Percentiles rank a stretch among this genome's conserved stretches.
Conservation (phyloP, 2,888 invertebrate species). For the Eulithis prunata region DNA sequence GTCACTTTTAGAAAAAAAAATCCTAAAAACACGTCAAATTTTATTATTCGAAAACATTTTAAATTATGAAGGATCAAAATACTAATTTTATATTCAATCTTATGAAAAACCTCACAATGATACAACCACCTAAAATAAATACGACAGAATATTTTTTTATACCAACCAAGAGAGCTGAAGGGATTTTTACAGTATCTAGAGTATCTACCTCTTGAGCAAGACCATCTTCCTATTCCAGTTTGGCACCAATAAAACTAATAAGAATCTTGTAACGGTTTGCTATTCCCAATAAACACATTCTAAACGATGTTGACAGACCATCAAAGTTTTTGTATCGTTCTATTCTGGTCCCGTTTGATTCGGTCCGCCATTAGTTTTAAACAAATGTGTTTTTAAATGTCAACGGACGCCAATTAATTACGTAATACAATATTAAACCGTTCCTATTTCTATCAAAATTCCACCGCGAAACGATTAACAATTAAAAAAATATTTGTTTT, state of each 20-base stretch:
- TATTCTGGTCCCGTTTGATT: constrained; percentile 31
- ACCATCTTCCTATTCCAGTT: constrained; percentile 1
- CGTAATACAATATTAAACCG: constrained; percentile 36
- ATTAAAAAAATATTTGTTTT: constrained; percentile 51
- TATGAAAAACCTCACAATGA: no score
- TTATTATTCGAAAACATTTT: no score
- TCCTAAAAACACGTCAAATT: no score
- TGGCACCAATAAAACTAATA: constrained; percentile 15
- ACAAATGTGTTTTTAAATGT: constrained; percentile 41
- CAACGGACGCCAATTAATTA: constrained; percentile 37
- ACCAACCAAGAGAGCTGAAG: no score
- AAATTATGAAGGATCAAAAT: no score
- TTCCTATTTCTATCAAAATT: constrained; percentile 39
- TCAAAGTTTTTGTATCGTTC: constrained; percentile 31
- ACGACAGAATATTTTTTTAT: no score
- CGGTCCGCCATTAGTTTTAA: constrained; percentile 32
- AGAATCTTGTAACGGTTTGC: constrained; percentile 32
- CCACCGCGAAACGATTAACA: constrained; percentile 41
- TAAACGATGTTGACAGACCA: constrained; percentile 34
- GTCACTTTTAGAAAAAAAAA: no score
- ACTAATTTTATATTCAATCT: no score
- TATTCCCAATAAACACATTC: constrained; percentile 29
- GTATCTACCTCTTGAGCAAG: no score
- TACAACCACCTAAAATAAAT: no score
- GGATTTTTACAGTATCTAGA: no score